Base-by-base conservation (phyloP, 2,888 invertebrate species). In the Drosophila paucipuncta region DNA sequence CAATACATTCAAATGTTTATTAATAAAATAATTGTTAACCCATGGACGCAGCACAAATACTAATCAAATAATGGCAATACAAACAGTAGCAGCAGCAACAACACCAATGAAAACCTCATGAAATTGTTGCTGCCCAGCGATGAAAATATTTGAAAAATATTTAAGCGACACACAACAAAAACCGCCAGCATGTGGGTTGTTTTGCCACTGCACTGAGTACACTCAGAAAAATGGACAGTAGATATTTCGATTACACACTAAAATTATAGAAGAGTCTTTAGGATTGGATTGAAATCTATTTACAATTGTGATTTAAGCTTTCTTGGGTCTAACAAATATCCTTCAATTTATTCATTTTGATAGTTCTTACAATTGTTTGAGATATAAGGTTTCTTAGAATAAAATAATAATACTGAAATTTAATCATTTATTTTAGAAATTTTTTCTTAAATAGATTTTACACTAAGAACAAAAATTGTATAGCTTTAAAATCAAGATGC, bases 111-210 rank as follows among this genome's bases (percentile, higher is more conserved):
- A 66, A 69, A 74, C 70, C 67, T 55, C 59, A 73, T 62, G 41
- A 64, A 77, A 77, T 73, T 68, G 70, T 67, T 65, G 73, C 62
- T 58, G 69, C 65, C 39, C 31, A 68, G 59, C 53, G 50, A 78
- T 79, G 82, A 89, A 87, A 88, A 89, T 89, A 87, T 88, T 88
- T 87, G 87, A 85, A 78, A 77, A 86, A 87, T 78, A 88, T 85
- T 86, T 80, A 73, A 78, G 79, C 83, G 76, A 82, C 78, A 82
- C 68, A 69, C 68, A 68, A 73, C 70, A 55, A 69, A 76, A 76
- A 43, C 58, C 52, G 52, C 81, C 81, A 73, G 68, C 74, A 84
- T 81, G 82, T 78, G 76, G 85, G 87, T 31, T 58, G 58, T 22
- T 10, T 66, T 52, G 60, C 22, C 16, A 41, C 62, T 53, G 35